phyloP scores from a whole-genome alignment of 2,113 vertebrate species.

The Aphyosemion australe region DNA sequence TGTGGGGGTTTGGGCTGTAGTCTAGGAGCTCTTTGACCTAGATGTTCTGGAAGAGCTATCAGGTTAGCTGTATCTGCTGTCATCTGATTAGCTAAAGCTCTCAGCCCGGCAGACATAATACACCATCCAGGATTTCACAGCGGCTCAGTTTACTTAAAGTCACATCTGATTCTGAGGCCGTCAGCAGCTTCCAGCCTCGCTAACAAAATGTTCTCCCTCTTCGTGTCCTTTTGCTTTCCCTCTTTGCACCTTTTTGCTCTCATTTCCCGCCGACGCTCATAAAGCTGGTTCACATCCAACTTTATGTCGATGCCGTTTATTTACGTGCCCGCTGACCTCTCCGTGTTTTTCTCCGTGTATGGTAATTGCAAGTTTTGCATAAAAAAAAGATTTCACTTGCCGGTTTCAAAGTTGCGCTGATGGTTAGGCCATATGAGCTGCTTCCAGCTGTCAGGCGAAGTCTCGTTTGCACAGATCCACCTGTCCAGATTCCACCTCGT shows the following conservation, averaged over 20 bases:
- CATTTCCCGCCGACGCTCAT: conserved; percentile 12
- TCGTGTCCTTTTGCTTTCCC: conserved; percentile 25
- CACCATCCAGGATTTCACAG: conserved; percentile 55
- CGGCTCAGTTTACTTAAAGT: conserved; percentile 62
- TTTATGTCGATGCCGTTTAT: conserved; percentile 9
- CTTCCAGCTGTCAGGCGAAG: conserved; percentile 57
- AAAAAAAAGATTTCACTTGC: conserved; percentile 36
- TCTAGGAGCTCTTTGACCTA: conserved; percentile 56
- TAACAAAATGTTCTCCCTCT: conserved; percentile 35
- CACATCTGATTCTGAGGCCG: conserved; percentile 54
- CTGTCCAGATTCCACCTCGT: conserved; percentile 44
- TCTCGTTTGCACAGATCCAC: conserved; percentile 56
- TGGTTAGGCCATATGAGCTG: conserved; percentile 44
- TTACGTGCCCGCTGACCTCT: conserved; percentile 28
- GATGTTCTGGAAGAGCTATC: conserved; percentile 48
- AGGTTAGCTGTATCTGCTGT: conserved; percentile 49
- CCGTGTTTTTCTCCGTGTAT: conserved; percentile 19
- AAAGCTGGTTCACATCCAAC: conserved; percentile 2
- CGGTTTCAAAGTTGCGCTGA: conserved; percentile 44
- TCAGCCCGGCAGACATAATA: conserved; percentile 56
- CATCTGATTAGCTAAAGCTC: conserved; percentile 53
- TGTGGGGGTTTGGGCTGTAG: conserved; percentile 2
- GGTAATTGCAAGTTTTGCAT: conserved; percentile 39
- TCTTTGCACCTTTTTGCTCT: conserved; percentile 20
- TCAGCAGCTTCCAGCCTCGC: conserved; percentile 55